These are phyloP conservation scores for Syrphus vitripennis DNA, from an alignment of 2,888 invertebrate species.

Conservation along the genomic window DNA sequence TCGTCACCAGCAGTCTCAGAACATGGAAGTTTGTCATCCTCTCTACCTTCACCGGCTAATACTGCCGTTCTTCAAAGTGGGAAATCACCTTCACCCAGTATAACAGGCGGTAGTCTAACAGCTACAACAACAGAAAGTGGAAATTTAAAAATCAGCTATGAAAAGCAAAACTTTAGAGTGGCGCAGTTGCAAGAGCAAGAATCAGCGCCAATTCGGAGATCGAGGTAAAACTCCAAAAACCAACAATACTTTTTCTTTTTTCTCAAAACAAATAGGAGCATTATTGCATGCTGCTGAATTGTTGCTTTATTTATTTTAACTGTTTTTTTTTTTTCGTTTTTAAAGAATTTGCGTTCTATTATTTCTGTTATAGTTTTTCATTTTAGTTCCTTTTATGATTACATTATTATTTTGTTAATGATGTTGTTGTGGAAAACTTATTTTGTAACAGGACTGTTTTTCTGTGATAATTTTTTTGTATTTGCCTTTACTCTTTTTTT, in stretches of 20 bases:
- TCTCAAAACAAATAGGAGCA: conserved; percentile 23
- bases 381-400: neutral
- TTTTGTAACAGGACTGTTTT: neutral
- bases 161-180: conserved; percentile 82
- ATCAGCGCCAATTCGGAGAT: conserved; percentile 82
- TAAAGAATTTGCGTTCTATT: neutral
- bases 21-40: conserved; percentile 62
- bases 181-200: conserved; percentile 81
- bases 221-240: conserved; percentile 80
- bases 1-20: conserved; percentile 68
- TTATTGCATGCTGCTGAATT: conserved; percentile 60
- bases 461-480: conserved; percentile 1
- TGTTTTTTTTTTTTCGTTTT: too few species aligned
- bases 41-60: conserved; percentile 64
- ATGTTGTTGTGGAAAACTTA: neutral
- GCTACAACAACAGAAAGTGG: conserved; percentile 81
- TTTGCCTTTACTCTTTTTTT: neutral
- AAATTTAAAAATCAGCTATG: conserved; percentile 83
- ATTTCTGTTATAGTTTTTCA: neutral
- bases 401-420: neutral
- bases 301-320: conserved; percentile 49
- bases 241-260: neutral
- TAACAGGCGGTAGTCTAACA: conserved; percentile 72
- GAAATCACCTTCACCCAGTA: conserved; percentile 77
- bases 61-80: conserved; percentile 78